Base-by-base conservation (phyloP, 2,113 vertebrate species). In the Myotis brandtii region DNA sequence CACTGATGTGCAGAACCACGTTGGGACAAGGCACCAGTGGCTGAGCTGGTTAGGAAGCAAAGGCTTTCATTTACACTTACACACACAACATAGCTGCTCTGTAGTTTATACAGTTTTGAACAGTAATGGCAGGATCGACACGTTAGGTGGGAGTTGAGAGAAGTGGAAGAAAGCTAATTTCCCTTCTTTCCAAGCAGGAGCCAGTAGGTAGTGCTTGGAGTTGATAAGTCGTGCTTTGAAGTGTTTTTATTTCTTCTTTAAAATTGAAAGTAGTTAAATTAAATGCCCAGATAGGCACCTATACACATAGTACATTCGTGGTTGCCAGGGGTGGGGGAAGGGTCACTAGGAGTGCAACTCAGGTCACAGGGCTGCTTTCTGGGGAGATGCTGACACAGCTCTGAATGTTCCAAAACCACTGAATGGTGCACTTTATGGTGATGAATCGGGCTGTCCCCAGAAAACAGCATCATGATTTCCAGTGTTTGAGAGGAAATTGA, bases 1-100 rank as follows among this genome's bases (percentile, higher is more conserved):
- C 30, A 27, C 6, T 1, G 14, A n/a, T 4, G 11, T 32, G 21
- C 48, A 4, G 27, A 1, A 9, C 0, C 10, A 10, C 17, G 50
- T 11, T 0, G 12, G 40, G 50, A n/a, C 32, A 10, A 17, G 73
- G 21, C 8, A 23, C 73, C 10, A 7, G 20, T 2, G 32, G 62
- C 32, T 14, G 3, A 32, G 21, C 13, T 59, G 66, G 23, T 54
- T 30, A 37, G 37, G 67, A 83, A 75, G 30, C 20, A n/a, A 40
- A 37, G 40, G 21, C 16, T 84, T 73, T 67, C 73, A 2, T 30
- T 0, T 46, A 30, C 10, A 69, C 37, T 14, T 48, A 30, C 4
- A 54, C 46, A 54, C 34, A 14, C 16, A 34, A 12, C 14, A 4
- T 11, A 6, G 37, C 20, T 14, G 21, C 30, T 25, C 16, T 30